phyloP scores from a whole-genome alignment of 2,888 invertebrate species.

The Zygaena filipendulae region DNA sequence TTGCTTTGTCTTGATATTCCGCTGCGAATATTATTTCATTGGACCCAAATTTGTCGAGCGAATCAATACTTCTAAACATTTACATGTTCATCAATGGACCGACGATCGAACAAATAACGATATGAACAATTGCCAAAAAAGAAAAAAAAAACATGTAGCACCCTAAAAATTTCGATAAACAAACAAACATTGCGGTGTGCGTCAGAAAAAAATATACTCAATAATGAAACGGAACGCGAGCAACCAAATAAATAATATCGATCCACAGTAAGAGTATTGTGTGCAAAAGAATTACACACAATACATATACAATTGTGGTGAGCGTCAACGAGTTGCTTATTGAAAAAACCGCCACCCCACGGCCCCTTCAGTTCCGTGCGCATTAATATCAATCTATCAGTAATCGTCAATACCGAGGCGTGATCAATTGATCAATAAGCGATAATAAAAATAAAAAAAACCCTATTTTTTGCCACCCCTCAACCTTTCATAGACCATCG shows the following conservation, averaged over 20 bases:
- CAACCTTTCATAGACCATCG: constrained; percentile 38
- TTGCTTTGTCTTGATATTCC: constrained; percentile 26
- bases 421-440: constrained; percentile 57
- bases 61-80: too few species aligned
- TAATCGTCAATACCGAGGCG: constrained; percentile 57
- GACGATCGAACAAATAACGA: too few species aligned
- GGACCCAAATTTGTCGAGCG: too few species aligned
- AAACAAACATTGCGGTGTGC: too few species aligned
- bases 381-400: constrained; percentile 66
- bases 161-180: too few species aligned
- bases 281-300: constrained; percentile 44
- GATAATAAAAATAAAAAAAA: constrained; percentile 48
- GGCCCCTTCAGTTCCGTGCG: constrained; percentile 18
- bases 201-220: constrained; percentile 27
- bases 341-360: constrained; percentile 54
- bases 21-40: too few species aligned
- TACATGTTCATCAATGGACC: too few species aligned
- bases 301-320: constrained; percentile 58
- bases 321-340: constrained; percentile 43
- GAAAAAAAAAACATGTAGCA: too few species aligned
- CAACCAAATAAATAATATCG: constrained; percentile 27
- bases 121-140: too few species aligned
- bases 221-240: constrained; percentile 22
- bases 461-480: constrained; percentile 40
- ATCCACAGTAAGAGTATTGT: too few species aligned